Percentiles rank a stretch among this genome's conserved stretches.
Evolutionary conservation across 2,888 invertebrate genomes (phyloP).

Genomic region (Caenorhabditis sp.): DNA sequence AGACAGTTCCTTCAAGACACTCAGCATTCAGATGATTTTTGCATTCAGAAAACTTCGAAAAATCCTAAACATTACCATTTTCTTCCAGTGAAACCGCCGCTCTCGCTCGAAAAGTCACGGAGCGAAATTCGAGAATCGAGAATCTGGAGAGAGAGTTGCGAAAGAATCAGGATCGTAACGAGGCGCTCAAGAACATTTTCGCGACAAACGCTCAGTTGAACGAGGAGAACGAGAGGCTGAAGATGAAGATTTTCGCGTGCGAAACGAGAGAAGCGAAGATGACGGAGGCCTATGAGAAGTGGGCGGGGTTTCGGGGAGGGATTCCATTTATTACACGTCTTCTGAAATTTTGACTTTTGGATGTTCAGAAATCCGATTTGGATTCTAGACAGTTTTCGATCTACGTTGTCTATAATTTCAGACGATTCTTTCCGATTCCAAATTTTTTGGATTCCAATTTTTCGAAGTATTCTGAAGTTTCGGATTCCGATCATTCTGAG

Average conservation of each 20-base stretch:
- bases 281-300: not conserved
- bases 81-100: not conserved
- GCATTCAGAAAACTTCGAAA: not conserved
- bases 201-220: not conserved
- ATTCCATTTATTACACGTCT: too few species aligned
- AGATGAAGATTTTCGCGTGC: not conserved
- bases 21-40: too few species aligned
- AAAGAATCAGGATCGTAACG: not conserved
- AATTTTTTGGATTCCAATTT: too few species aligned
- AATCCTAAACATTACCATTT: not conserved
- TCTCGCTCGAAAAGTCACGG: not conserved
- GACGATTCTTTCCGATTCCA: too few species aligned
- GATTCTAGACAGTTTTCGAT: too few species aligned
- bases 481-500: not conserved
- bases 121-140: not conserved
- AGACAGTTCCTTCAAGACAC: too few species aligned
- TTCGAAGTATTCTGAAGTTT: too few species aligned
- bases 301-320: too few species aligned
- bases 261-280: not conserved
- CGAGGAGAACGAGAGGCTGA: not conserved
- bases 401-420: too few species aligned
- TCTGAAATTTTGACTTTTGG: too few species aligned
- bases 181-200: not conserved
- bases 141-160: not conserved
- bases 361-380: too few species aligned